Evolutionary conservation across 2,113 vertebrate species (phyloP).

Genomic region (Microtus ochrogaster): DNA sequence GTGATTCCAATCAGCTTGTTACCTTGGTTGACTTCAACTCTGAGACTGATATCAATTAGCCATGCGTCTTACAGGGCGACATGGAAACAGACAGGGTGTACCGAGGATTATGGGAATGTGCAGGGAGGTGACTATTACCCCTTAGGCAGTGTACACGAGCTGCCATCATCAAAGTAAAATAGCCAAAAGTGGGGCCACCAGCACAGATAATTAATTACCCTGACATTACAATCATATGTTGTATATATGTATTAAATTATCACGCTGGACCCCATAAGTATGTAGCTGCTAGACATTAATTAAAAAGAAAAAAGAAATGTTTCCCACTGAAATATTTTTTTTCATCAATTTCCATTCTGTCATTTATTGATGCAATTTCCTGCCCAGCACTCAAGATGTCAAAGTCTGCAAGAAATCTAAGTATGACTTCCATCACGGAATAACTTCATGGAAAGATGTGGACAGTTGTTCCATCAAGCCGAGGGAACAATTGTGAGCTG

Average conservation of each 20-base stretch:
- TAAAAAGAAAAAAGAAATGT: not conserved
- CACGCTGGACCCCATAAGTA: not conserved
- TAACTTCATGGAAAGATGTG: not conserved
- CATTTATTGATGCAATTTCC: not conserved
- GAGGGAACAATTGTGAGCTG: rapidly evolving
- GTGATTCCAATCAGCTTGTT: not conserved
- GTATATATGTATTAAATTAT: not conserved
- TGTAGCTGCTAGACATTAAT: not conserved
- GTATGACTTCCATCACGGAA: not conserved
- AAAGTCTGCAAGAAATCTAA: slow-evolving; percentile 31
- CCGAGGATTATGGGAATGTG: rapidly evolving
- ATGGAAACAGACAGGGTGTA: not conserved
- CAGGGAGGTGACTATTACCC: rapidly evolving
- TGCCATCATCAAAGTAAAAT: not conserved
- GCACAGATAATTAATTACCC: not conserved
- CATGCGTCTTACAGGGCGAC: no score
- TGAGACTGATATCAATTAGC: not conserved
- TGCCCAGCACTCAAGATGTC: not conserved
- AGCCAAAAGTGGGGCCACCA: not conserved
- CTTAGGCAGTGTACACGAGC: rapidly evolving
- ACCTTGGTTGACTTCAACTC: not conserved
- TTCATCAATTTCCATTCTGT: not conserved
- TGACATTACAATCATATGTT: not conserved
- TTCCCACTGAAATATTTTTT: not conserved
- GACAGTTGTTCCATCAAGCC: not conserved